Conservation (phyloP, 2,888 invertebrate species). For the Amphipyra berbera region DNA sequence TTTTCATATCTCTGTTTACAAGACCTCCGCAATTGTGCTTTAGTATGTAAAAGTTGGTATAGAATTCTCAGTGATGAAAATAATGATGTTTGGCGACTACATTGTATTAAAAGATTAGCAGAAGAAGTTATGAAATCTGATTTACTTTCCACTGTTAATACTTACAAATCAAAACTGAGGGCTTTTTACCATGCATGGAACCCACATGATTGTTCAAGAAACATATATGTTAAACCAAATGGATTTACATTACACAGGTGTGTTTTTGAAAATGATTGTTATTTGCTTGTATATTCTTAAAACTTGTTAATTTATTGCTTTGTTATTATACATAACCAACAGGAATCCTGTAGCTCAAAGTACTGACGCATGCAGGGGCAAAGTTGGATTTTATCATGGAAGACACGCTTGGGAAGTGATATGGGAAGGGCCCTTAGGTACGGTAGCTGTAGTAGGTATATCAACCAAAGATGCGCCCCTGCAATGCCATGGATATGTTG, state of each 20-base stretch:
- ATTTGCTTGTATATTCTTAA: neutral
- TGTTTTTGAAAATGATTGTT: neutral
- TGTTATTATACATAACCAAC: constrained; percentile 27
- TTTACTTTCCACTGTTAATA: constrained; percentile 95
- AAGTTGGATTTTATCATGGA: constrained; percentile 97
- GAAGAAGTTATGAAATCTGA: constrained; percentile 97
- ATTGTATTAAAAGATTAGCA: constrained; percentile 96
- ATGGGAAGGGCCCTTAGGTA: constrained; percentile 99
- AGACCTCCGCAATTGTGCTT: constrained; percentile 96
- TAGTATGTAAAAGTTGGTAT: constrained; percentile 98
- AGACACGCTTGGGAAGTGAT: constrained; percentile 99
- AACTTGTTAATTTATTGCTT: neutral
- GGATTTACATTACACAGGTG: constrained; percentile 98
- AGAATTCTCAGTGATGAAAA: constrained; percentile 97
- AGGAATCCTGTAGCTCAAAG: constrained; percentile 99
- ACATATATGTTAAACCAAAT: constrained; percentile 98
- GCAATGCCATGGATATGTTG: constrained; percentile 98
- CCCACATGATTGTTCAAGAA: constrained; percentile 98
- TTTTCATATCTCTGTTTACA: constrained; percentile 97
- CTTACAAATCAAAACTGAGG: constrained; percentile 97
- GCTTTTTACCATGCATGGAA: constrained; percentile 99
- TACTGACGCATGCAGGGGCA: constrained; percentile 97
- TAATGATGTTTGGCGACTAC: constrained; percentile 98
- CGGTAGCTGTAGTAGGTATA: constrained; percentile 98
- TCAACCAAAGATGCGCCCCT: constrained; percentile 98